Base-by-base conservation (phyloP, 2,888 invertebrate species). In the Lobophora halterata region DNA sequence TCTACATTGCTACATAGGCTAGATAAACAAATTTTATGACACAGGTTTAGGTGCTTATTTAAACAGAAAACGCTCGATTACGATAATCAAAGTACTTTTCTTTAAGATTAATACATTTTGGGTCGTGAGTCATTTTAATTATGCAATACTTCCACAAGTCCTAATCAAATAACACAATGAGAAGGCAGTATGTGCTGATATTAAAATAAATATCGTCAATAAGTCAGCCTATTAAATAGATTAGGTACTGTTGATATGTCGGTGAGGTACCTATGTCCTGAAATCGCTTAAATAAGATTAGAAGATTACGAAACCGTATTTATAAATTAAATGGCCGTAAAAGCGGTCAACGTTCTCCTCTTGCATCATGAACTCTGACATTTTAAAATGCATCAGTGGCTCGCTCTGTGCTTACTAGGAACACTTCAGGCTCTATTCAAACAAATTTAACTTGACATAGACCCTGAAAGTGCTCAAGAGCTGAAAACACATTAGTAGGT, bases 261-360 rank as follows among this genome's bases (percentile, higher is more conserved):
- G n/a, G n/a, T n/a, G n/a, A n/a, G n/a, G n/a, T n/a, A n/a, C 2
- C n/a, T 10, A 24, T 23, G 7, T 28, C 6, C 8, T 10, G 12
- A 18, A 28, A 11, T 26, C 17, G 12, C 21, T 13, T 34, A 32
- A 30, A 19, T 20, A 34, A 24, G 6, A 35, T 19, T 14, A 10
- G 21, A 8, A 5, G 23, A 33, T 65, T 64, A 59, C 55, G 46
- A 62, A 58, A 63, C 54, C 40, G 42, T 27, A 31, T 44, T 58
- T 65, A 54, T 48, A 54, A 58, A 61, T 60, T 41, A 49, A 40
- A 43, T 47, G 43, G 52, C 46, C 37, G 46, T 40, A 26, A 51
- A 48, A 46, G 48, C 59, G 67, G 69, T 71, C 69, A 71, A 69
- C 58, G 65, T 50, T 58, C 69, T n/a, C n/a, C n/a, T 55, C 48